Evolutionary conservation across 2,888 invertebrate genomes (phyloP), one percentile per base, ranked within the genome.

Genomic region (Cephus runcator): DNA sequence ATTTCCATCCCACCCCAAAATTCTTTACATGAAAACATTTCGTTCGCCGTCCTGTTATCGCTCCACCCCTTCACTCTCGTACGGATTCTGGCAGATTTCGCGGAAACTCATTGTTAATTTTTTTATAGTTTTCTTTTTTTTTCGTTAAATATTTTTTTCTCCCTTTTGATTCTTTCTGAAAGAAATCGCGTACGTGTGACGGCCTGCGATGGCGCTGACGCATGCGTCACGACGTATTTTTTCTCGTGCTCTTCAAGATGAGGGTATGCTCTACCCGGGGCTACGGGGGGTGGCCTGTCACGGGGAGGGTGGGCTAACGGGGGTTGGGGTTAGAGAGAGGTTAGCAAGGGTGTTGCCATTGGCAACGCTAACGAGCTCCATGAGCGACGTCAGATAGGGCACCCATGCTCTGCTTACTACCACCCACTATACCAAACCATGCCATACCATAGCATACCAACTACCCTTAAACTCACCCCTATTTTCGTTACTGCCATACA

Each of bases 361-460:
- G 90, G 90, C 89, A 90, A 90, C 90, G 89, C 90, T 90, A 90
- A 90, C 90, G 90, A 90, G 90, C 90, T 90, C 90, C 90, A 90
- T 90, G 90, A 90, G 89, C 90, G 90, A 90, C 89, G 90, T 90
- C 88, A 89, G 90, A 90, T 89, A 90, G 89, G 90, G 88, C 87
- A 88, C 86, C 86, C 85, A 77, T 79, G 81, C 79, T 78, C 78
- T 69, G 12, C 73, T 35, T 71, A 71, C 76, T 75, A 73, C 56
- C 56, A 56, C 36, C 12, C 76, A 35, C 76, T 68, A 76, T 68
- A 77, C 74, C 78, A 56, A 76, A 76, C 79, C 78, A 78, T 79
- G 77, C 77, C 78, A 81, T 73, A 73, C 77, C 78, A 74, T 76
- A 79, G 71, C 77, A 56, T 75, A 71, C 33, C 33, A 33, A 56